Conservation (phyloP, 1,140 invertebrate species). For the Ridgeia piscesae region DNA sequence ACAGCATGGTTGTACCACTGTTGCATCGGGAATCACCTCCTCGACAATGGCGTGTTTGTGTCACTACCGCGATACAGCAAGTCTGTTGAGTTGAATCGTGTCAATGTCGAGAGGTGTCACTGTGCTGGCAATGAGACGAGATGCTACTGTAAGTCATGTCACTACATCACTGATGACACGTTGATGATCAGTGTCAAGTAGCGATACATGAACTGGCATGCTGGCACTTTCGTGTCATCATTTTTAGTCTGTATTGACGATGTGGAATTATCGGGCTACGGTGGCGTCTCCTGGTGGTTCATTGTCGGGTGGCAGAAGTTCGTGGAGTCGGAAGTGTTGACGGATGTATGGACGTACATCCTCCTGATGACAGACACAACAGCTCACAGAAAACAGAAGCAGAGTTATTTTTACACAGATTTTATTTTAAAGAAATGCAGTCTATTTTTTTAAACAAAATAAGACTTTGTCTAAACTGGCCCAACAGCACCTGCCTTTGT, state of each 20-base stretch:
- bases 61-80: neutral
- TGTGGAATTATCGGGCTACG: neutral
- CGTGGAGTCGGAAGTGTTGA: constrained; percentile 85
- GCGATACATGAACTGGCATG: neutral
- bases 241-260: neutral
- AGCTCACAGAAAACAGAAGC: neutral
- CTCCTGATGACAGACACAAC: constrained; percentile 72
- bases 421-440: no score
- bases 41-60: neutral
- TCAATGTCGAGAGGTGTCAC: neutral
- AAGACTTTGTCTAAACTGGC: no score
- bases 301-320: constrained; percentile 73
- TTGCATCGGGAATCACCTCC: neutral
- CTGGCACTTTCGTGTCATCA: neutral
- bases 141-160: neutral
- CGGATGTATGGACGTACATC: constrained; percentile 88
- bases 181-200: neutral
- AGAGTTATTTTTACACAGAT: no score
- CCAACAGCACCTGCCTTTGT: no score
- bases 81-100: neutral
- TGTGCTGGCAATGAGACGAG: neutral
- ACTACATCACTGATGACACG: neutral
- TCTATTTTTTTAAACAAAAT: no score
- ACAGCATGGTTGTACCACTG: neutral
- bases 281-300: neutral